Conservation (phyloP, 1,140 invertebrate species). For the Ooceraea biroi region DNA sequence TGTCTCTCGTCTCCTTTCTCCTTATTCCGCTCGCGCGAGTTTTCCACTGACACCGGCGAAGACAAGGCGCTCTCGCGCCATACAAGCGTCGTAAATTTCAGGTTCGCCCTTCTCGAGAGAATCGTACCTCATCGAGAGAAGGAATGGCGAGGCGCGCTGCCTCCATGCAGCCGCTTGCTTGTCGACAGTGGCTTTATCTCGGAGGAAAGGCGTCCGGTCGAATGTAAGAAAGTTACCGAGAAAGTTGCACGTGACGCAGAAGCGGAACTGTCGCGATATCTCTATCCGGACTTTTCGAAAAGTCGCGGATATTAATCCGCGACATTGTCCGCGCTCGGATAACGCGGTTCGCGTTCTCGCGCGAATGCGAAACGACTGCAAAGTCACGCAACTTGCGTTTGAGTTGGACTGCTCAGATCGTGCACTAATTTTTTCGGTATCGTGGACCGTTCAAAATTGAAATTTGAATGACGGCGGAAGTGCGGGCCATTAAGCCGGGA, state of each 20-base stretch:
- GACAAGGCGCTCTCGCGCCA: slow-evolving; percentile 39
- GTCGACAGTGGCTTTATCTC: slow-evolving; percentile 61
- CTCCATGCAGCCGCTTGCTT: slow-evolving; percentile 37
- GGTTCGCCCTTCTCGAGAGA: slow-evolving; percentile 31
- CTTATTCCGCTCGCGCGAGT: background rate
- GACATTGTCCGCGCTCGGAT: slow-evolving; percentile 1
- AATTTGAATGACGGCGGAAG: slow-evolving; percentile 6
- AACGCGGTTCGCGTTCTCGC: background rate
- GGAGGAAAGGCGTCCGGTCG: slow-evolving; percentile 55
- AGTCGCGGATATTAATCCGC: slow-evolving; percentile 17
- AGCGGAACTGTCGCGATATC: slow-evolving; percentile 40
- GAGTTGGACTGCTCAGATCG: background rate
- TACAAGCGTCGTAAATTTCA: slow-evolving; percentile 62
- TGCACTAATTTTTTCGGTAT: background rate
- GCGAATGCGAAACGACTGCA: background rate
- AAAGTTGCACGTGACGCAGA: slow-evolving; percentile 39
- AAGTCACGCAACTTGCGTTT: slow-evolving; percentile 7
- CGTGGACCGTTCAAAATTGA: background rate
- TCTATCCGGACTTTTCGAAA: slow-evolving; percentile 28
- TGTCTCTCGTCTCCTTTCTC: background rate
- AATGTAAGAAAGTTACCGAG: slow-evolving; percentile 51
- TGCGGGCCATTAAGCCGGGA: slow-evolving; percentile 21
- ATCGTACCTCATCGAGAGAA: slow-evolving; percentile 59
- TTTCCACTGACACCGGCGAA: slow-evolving; percentile 2
- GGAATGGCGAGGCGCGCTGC: slow-evolving; percentile 17